These are phyloP conservation scores for Sebastes reedi DNA, from an alignment of 2,797 vertebrate species.

Conservation along the genomic window DNA sequence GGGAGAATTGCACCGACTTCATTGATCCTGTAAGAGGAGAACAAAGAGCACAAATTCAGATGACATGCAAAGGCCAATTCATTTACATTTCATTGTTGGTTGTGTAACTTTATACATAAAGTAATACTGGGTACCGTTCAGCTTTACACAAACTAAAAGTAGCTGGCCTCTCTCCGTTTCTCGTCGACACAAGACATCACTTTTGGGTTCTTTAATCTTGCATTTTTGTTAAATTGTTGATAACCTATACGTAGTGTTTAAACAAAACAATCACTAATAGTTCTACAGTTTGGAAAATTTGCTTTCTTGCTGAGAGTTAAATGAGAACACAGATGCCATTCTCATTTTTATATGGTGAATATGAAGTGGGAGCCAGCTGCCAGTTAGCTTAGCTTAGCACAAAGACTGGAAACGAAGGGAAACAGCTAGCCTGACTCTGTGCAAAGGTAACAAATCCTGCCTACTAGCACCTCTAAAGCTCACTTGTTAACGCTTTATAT, in stretches of 20 bases:
- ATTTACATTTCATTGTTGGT: neutral
- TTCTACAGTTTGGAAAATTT: neutral
- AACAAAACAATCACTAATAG: neutral
- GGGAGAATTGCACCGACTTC: conserved; percentile 63
- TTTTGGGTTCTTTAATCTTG: too few relatives aligned
- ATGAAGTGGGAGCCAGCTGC: neutral
- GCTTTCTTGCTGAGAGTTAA: neutral
- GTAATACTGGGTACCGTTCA: neutral
- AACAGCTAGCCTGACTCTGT: neutral
- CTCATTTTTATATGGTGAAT: neutral
- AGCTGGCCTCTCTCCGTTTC: neutral
- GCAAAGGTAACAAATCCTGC: too few relatives aligned
- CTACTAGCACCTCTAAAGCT: neutral
- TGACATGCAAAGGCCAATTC: neutral
- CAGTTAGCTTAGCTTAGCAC: neutral
- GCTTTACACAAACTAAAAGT: neutral
- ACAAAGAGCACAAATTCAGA: neutral
- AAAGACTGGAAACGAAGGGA: neutral
- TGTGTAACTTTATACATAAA: neutral
- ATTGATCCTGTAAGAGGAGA: conserved; percentile 27
- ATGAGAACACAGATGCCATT: neutral
- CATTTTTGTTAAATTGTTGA: neutral
- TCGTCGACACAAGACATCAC: neutral
- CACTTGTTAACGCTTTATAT: neutral
- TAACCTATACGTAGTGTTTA: too few relatives aligned